phyloP scores from a whole-genome alignment of 2,797 vertebrate species.

The Melanotaenia maccullochi region DNA sequence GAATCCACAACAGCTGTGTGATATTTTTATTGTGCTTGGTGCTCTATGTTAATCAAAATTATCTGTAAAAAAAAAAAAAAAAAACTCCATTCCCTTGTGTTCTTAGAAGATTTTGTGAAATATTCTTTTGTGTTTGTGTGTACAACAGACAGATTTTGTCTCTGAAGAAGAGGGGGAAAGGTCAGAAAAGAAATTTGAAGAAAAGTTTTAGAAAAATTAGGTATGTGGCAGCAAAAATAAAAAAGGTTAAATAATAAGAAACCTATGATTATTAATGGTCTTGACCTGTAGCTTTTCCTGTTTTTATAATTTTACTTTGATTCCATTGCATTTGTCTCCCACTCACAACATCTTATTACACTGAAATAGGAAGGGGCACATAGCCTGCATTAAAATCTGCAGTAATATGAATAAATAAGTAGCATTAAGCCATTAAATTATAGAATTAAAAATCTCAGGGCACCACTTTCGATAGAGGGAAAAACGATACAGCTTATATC shows the following conservation, averaged over 20 bases:
- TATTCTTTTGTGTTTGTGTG: neutral
- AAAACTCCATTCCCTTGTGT: neutral
- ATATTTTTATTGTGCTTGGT: conserved; percentile 16
- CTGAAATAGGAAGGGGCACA: conserved; percentile 29
- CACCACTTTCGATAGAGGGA: too few species aligned
- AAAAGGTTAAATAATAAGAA: neutral
- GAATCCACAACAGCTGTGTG: conserved; percentile 26
- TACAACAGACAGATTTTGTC: neutral
- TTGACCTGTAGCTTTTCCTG: conserved; percentile 26
- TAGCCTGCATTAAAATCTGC: conserved; percentile 29
- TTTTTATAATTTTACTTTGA: conserved; percentile 36
- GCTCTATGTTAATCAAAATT: conserved; percentile 17
- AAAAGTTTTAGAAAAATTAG: neutral
- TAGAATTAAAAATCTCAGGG: too few species aligned
- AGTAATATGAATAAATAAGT: neutral
- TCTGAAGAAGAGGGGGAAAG: neutral
- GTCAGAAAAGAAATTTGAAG: conserved; percentile 7
- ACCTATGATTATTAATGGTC: conserved; percentile 15
- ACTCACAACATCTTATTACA: conserved; percentile 34
- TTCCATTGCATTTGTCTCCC: conserved; percentile 42
- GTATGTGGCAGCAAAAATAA: neutral
- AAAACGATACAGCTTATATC: too few species aligned
- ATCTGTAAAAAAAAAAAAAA: neutral
- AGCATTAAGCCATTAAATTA: too few species aligned
- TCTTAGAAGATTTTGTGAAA: neutral